Evolutionary conservation across 2,113 vertebrate genomes (phyloP), one percentile per base, ranked within the genome.

Genomic region (Pelodiscus sinensis): DNA sequence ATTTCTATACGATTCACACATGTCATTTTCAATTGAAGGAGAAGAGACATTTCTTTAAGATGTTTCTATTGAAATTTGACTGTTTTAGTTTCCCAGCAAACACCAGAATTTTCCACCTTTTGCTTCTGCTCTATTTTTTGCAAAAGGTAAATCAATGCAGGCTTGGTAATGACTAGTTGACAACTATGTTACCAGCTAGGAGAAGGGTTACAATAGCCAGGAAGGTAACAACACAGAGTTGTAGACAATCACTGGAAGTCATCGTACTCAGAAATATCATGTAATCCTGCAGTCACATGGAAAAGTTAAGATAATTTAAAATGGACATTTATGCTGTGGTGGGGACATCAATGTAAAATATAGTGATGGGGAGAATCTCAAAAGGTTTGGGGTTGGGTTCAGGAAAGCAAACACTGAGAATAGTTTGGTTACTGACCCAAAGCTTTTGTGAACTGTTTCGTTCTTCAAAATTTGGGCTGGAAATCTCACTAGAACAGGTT

Each of bases 201-300:
- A 90, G 57, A 8, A 87, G 9, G n/a, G 9, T 6, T 3, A 3
- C 0, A 2, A 15, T 38, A 77, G 1, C 2, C 4, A 31, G 38
- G 29, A 0, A 27, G 31, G 52, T n/a, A 29, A 6, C 0, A 0
- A 1, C 11, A 2, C 12, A 55, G 65, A 38, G 3, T 44, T 58
- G 31, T 31, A 0, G 0, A 9, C 0, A 0, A 38, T 78, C 56
- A 18, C 55, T 79, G 77, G 71, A 78, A 55, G 35, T 8, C 13
- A 0, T 5, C 1, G 29, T 8, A 7, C 9, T 0, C 0, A 3
- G 25, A 21, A 25, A n/a, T 0, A 3, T 18, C 5, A 1, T 60
- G 25, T 65, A 50, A 13, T 9, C 6, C 57, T 81, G 25, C 54
- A 31, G 58, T 38, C 62, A n/a, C 4, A 0, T 50, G 52, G 52